A percentile compares a stretch with the other conserved stretches of the same genome.
Evolutionary conservation across 1,140 invertebrate species (phyloP).

Genomic region (Asobara japonica): DNA sequence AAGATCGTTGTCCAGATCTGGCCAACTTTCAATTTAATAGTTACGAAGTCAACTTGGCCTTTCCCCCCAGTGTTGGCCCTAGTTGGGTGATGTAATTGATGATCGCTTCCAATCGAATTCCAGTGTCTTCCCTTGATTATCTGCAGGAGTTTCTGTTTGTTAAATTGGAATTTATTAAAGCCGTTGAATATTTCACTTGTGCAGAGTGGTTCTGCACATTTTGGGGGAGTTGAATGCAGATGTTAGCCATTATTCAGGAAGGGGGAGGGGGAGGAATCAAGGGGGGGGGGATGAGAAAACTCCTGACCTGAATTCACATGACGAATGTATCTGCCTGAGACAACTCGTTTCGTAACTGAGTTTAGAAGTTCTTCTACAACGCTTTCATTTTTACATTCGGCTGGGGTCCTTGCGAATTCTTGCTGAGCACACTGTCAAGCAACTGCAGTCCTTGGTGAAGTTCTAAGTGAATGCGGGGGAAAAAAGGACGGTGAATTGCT

Average conservation of each 20-base stretch:
- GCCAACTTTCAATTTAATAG: conserved; percentile 33
- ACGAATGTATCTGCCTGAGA: neutral
- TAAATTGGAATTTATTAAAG: conserved; percentile 26
- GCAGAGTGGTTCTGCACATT: neutral
- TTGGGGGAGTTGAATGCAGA: neutral
- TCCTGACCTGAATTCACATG: neutral
- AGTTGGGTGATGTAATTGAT: conserved; percentile 30
- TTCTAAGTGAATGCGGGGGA: neutral
- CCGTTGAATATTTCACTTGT: conserved; percentile 4
- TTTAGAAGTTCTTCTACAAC: neutral
- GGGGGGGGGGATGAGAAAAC: neutral
- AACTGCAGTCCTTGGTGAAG: neutral
- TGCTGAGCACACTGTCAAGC: neutral
- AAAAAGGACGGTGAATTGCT: neutral
- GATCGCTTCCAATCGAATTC: conserved; percentile 24
- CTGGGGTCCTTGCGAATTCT: neutral
- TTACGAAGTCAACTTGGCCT: conserved; percentile 20
- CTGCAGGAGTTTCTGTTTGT: conserved; percentile 3
- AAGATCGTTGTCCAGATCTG: neutral
- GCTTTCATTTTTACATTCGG: neutral
- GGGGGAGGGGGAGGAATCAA: neutral
- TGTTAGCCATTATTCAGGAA: neutral
- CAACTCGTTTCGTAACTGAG: neutral
- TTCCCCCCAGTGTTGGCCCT: neutral
- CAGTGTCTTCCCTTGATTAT: conserved; percentile 25